Evolutionary conservation across 1,140 invertebrate genomes (phyloP), one percentile per base, ranked within the genome.

Genomic region (Matsumurasca onukii): DNA sequence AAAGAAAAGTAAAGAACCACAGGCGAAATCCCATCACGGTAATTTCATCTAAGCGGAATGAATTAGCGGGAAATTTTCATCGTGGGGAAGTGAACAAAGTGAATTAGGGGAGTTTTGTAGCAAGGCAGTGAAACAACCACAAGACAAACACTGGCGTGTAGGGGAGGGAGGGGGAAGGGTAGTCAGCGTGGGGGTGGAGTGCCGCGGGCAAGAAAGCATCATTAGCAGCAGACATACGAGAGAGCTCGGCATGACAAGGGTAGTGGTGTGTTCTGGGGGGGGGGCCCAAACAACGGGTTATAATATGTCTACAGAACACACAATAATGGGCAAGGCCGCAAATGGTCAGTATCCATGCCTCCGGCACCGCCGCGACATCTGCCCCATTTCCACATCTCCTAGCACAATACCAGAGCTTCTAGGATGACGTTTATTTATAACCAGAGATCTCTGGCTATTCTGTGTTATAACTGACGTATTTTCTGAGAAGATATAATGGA

Each of bases 201-300:
- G 55, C 55, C 55, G 55, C 55, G 55, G 24, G 55, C 55, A 59
- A 59, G 55, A 59, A 59, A 59, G 2, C 55, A 59, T 59, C 55
- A 59, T 59, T 59, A 59, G 55, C 55, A 27, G 24, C 55, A 59
- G 5, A 51, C 49, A 51, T 51, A 51, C 3, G 24, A 17, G 49
- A 51, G 49, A 3, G 49, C n/a, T 5, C 49, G 49, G 49, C n/a
- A 20, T 51, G n/a, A 20, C 3, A 22, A 51, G 49, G 49, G 49
- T 17, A 20, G 39, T n/a, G 39, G 9, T 45, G 39, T 45, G 9
- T n/a, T n/a, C n/a, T n/a, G n/a, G n/a, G n/a, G n/a, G n/a, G 34
- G 17, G 34, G 17, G 34, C 34, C 34, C 5, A 39, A 5, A 9
- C 34, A 5, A 17, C 34, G 34, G 34, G 17, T 39, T 17, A 17